A percentile compares a stretch with the other conserved stretches of the same genome.
Evolutionary conservation across 2,888 invertebrate genomes (phyloP).

Genomic region (Drosophila emarginata): DNA sequence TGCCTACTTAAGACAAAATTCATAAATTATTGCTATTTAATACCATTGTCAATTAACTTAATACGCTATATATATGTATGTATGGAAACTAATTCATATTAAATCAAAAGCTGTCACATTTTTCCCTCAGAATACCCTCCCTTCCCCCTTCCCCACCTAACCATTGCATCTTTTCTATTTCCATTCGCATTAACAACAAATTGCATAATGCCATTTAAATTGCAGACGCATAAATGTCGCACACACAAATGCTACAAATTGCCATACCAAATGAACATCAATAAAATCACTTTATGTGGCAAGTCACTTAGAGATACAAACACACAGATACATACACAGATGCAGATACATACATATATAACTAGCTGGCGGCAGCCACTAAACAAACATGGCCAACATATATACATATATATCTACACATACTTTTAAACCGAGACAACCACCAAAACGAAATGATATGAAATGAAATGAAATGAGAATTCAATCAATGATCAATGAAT

Average conservation of each 20-base stretch:
- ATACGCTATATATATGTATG: background rate
- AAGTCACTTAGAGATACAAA: conserved; percentile 63
- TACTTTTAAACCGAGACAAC: background rate
- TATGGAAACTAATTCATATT: background rate
- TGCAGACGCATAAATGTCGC: conserved; percentile 76
- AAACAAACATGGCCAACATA: conserved; percentile 74
- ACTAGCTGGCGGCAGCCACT: conserved; percentile 46
- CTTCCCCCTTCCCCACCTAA: background rate
- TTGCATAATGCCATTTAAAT: conserved; percentile 70
- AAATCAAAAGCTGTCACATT: conserved; percentile 16
- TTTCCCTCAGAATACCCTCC: background rate
- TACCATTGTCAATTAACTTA: background rate
- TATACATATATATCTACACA: conserved; percentile 58
- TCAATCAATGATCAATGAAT: conserved; percentile 78
- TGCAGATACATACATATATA: conserved; percentile 1
- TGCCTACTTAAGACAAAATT: no score
- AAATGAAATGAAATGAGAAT: conserved; percentile 65
- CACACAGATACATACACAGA: conserved; percentile 22
- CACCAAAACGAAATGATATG: conserved; percentile 22
- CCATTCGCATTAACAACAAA: conserved; percentile 40
- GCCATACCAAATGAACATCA: conserved; percentile 75
- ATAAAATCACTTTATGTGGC: conserved; percentile 76
- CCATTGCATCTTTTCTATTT: background rate
- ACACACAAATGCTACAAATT: conserved; percentile 74
- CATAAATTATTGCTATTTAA: background rate